Percentiles rank a stretch among this genome's conserved stretches.
Conservation (phyloP, 2,113 vertebrate genomes). For the rat (Rattus norvegicus) region GRCr8 NC_086020.1:124810501-124811000, state of each 20-base stretch:
- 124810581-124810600: neutral
- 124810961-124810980: neutral
- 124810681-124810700: neutral
- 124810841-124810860: neutral
- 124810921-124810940: neutral
- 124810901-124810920: neutral
- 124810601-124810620: neutral
- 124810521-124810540: neutral
- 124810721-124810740: neutral
- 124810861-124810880: too few relatives aligned
- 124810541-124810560: neutral
- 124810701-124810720: neutral
- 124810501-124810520: neutral
- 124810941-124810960: neutral
- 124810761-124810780: neutral
- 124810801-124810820: neutral
- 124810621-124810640: neutral
- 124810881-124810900: neutral
- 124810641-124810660: neutral
- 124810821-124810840: neutral
- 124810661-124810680: neutral
- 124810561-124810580: neutral
- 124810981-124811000: neutral
- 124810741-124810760: neutral
- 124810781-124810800: neutral